Evolutionary conservation across 2,113 vertebrate genomes (phyloP).

Genomic region (Takifugu bimaculatus): DNA sequence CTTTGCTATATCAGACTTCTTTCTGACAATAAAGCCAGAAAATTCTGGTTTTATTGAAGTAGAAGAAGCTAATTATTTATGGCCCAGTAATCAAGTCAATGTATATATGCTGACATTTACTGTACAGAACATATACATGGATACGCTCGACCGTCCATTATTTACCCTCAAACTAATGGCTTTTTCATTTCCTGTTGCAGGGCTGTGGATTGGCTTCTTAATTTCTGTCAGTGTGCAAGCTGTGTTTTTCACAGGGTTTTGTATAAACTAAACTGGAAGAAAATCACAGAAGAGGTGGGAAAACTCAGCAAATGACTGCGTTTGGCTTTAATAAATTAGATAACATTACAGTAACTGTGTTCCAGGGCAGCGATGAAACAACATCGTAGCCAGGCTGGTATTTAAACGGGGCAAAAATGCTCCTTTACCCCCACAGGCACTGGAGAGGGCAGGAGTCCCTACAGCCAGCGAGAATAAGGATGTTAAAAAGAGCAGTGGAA

Average conservation of each 20-base stretch:
- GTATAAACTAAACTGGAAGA: slow-evolving; percentile 79
- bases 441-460: slow-evolving; percentile 42
- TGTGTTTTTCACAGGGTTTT: slow-evolving; percentile 75
- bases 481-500: neutral
- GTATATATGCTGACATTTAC: too few species aligned
- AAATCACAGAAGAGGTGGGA: slow-evolving; percentile 79
- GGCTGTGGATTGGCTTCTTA: slow-evolving; percentile 82
- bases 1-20: too few species aligned
- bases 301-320: neutral
- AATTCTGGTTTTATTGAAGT: too few species aligned
- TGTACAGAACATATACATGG: neutral
- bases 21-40: too few species aligned
- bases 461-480: neutral
- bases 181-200: slow-evolving; percentile 56
- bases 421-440: slow-evolving; percentile 34
- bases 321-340: too few species aligned
- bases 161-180: too few species aligned
- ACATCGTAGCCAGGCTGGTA: neutral
- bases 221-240: slow-evolving; percentile 71
- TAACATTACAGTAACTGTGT: neutral
- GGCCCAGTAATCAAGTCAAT: too few species aligned
- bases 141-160: too few species aligned
- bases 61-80: too few species aligned
- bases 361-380: neutral
- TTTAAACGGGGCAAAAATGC: neutral